Evolutionary conservation across 2,113 vertebrate genomes (phyloP).

Genomic region (Spea multiplicata): DNA sequence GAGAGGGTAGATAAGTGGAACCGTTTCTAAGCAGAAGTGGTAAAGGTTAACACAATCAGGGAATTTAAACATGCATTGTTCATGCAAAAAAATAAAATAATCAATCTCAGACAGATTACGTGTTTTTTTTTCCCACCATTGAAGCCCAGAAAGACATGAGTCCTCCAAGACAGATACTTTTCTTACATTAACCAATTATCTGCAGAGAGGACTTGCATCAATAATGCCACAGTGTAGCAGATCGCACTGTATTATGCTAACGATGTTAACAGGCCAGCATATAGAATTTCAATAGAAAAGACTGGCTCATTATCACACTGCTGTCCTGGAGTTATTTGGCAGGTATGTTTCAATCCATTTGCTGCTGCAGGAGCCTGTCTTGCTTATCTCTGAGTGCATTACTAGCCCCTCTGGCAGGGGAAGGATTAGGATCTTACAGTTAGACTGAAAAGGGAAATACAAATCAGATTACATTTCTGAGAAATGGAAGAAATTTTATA

Average conservation of each 20-base stretch:
- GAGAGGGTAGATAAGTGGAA: too few species aligned
- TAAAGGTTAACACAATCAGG: too few species aligned
- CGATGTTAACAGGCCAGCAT: background rate
- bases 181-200: background rate
- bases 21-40: too few species aligned
- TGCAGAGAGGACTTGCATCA: background rate
- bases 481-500: slow-evolving; percentile 33
- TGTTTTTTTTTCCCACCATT: too few species aligned
- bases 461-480: slow-evolving; percentile 42
- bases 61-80: too few species aligned
- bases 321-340: slow-evolving; percentile 24
- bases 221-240: background rate
- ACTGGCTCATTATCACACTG: slow-evolving; percentile 17
- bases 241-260: background rate
- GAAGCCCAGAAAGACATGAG: too few species aligned
- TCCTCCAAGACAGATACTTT: too few species aligned
- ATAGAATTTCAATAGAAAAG: slow-evolving; percentile 11
- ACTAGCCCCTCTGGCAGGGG: slow-evolving; percentile 29
- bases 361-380: slow-evolving; percentile 7
- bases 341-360: slow-evolving; percentile 26
- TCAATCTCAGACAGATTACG: too few species aligned
- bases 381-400: slow-evolving; percentile 27
- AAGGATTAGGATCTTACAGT: slow-evolving; percentile 36
- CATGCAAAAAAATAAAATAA: too few species aligned
- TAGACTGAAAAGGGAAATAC: slow-evolving; percentile 34